These are phyloP conservation scores for Aricia artaxerxes DNA, from an alignment of 2,888 invertebrate species.

Conservation along the genomic window DNA sequence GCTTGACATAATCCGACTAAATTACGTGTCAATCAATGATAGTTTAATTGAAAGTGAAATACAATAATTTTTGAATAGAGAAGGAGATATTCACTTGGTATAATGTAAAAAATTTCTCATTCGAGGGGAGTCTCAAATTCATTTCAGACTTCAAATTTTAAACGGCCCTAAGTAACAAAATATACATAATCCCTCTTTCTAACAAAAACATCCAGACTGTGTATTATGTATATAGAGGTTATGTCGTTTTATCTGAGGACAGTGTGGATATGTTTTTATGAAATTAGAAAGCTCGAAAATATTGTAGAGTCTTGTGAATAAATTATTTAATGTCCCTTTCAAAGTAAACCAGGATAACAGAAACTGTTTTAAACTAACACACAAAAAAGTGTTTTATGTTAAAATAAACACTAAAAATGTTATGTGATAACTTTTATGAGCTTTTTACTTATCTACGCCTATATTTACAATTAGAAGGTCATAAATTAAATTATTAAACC, in stretches of 20 bases:
- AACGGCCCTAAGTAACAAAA: no score
- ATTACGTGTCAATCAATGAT: no score
- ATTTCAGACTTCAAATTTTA: no score
- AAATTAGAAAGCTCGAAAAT: background rate
- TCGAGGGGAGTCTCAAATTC: no score
- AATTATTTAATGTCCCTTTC: background rate
- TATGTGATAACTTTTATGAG: constrained; percentile 5
- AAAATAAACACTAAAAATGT: constrained; percentile 20
- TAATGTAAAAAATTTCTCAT: no score
- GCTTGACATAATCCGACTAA: no score
- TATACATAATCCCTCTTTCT: no score
- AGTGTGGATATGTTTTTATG: background rate
- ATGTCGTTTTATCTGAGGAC: background rate
- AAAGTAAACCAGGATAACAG: background rate
- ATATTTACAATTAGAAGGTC: background rate
- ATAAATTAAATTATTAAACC: constrained; percentile 13
- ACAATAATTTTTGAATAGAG: no score
- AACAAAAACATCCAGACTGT: no score
- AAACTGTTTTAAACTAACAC: background rate
- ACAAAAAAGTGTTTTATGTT: constrained; percentile 13
- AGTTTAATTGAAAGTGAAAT: no score
- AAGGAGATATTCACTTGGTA: no score
- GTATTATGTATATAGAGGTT: no score
- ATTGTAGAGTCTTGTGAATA: background rate
- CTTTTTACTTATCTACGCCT: constrained; percentile 19